Conservation (phyloP, 2,797 vertebrate species). For the Oreochromis grahami region DNA sequence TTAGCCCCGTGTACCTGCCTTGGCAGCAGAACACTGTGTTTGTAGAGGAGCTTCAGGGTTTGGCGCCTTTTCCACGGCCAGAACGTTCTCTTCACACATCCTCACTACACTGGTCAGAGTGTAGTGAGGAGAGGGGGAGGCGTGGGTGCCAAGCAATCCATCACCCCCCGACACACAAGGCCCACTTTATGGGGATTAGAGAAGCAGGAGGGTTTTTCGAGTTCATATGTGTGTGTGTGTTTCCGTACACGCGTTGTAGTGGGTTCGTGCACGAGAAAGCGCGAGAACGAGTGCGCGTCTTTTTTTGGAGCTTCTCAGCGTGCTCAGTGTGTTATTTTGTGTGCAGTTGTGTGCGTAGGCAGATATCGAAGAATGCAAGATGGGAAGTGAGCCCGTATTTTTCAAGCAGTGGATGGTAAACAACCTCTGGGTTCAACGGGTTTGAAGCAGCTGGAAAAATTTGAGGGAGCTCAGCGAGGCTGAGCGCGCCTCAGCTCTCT, state of each 20-base stretch:
- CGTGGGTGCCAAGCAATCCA: constrained; percentile 64
- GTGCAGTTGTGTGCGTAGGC: constrained; percentile 54
- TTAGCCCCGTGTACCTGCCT: constrained; percentile 64
- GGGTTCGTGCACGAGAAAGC: constrained; percentile 11
- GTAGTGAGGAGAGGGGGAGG: constrained; percentile 39
- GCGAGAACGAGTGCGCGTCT: not conserved
- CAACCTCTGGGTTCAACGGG: constrained; percentile 77
- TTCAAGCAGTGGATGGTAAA: constrained; percentile 76
- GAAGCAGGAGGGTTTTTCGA: constrained; percentile 26
- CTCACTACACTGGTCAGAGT: constrained; percentile 57
- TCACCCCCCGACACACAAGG: constrained; percentile 69
- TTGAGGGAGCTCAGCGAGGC: constrained; percentile 62
- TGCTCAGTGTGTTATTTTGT: constrained; percentile 42
- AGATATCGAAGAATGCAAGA: constrained; percentile 74
- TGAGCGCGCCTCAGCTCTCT: constrained; percentile 30
- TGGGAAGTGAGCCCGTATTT: constrained; percentile 73
- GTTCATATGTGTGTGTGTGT: constrained; percentile 22
- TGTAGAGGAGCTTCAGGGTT: constrained; percentile 53
- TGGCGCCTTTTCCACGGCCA: constrained; percentile 46
- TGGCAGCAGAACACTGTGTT: constrained; percentile 60
- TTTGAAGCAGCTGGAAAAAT: constrained; percentile 81
- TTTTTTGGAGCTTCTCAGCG: constrained; percentile 5
- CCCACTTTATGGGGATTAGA: constrained; percentile 72
- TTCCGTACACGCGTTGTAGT: constrained; percentile 44
- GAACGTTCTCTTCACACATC: constrained; percentile 56